A percentile compares a stretch with the other conserved stretches of the same genome.
These are phyloP conservation scores for Solenopsis invicta DNA, from an alignment of 1,140 invertebrate species.

Conservation along the genomic window DNA sequence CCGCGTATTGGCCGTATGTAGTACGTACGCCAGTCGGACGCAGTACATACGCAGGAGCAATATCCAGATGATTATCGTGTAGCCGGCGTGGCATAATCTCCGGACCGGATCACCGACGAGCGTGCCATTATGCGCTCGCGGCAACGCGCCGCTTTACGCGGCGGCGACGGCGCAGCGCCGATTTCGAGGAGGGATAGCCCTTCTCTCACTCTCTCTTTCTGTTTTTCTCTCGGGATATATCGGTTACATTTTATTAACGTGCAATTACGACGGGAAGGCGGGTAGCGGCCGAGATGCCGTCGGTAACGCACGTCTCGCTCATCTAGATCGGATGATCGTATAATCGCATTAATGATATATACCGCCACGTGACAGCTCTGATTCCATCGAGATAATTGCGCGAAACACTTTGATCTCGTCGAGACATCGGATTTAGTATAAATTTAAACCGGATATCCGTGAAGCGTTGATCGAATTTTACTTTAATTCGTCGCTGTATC, in stretches of 20 bases:
- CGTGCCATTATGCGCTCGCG: slow-evolving; percentile 82
- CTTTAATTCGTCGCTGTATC: too few species aligned
- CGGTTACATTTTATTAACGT: slow-evolving; percentile 57
- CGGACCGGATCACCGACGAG: slow-evolving; percentile 80
- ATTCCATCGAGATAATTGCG: slow-evolving; percentile 41
- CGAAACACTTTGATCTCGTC: slow-evolving; percentile 32
- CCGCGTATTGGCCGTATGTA: slow-evolving; percentile 75
- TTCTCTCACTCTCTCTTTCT: neutral
- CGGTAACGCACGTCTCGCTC: slow-evolving; percentile 35
- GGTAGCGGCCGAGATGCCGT: slow-evolving; percentile 1
- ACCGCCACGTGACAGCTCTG: slow-evolving; percentile 13
- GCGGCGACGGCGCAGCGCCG: neutral
- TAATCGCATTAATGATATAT: slow-evolving; percentile 53
- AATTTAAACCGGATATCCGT: slow-evolving; percentile 19
- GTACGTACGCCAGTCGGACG: slow-evolving; percentile 74
- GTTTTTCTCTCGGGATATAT: slow-evolving; percentile 17
- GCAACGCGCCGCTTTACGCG: slow-evolving; percentile 46
- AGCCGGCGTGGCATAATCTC: slow-evolving; percentile 81
- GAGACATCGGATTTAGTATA: slow-evolving; percentile 19
- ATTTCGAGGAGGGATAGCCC: slow-evolving; percentile 62
- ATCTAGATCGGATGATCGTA: neutral
- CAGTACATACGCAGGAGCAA: slow-evolving; percentile 81
- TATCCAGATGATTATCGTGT: slow-evolving; percentile 84
- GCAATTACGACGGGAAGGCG: slow-evolving; percentile 30
- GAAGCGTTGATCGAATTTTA: neutral